Evolutionary conservation across 2,888 invertebrate species (phyloP), one percentile per base, ranked within the genome.

Genomic region (Sepioteuthis lessoniana): DNA sequence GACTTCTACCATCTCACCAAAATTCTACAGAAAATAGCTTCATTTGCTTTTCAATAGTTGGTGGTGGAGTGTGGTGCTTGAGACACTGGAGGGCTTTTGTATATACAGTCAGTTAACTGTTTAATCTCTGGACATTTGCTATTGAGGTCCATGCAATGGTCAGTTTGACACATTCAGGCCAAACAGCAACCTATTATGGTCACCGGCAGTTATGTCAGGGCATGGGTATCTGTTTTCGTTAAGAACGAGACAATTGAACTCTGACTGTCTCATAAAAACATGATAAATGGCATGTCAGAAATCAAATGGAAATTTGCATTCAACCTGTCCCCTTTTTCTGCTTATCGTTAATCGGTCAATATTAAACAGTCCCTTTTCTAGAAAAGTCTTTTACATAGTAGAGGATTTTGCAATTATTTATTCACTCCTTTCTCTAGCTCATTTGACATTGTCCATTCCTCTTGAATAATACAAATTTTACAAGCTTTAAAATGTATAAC

Each of bases 171-270:
- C 76, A n/a, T 76, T 35, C 76, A 76, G n/a, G 16, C 76, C 76
- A n/a, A 76, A 35, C n/a, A 35, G n/a, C n/a, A 76, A n/a, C n/a
- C 16, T 35, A 35, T 76, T 76, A 35, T 76, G 76, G n/a, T 13
- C 35, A 35, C n/a, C n/a, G 76, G 76, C 76, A 76, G 21, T 76
- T n/a, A n/a, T 31, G 76, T 8, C 31, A n/a, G 76, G 76, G 31
- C 76, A 19, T n/a, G 76, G 76, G n/a, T 76, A 76, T 76, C 76
- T n/a, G n/a, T 76, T 76, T 76, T 76, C 76, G n/a, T 76, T 76
- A n/a, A 35, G n/a, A 76, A 76, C n/a, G n/a, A n/a, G n/a, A 16
- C n/a, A 13, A 13, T n/a, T 35, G 76, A 76, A 76, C n/a, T 35
- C n/a, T 19, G 16, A 10, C 35, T 35, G n/a, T 76, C 76, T n/a